Evolutionary conservation across 2,888 invertebrate genomes (phyloP).

Genomic region (Polyploca ridens): DNA sequence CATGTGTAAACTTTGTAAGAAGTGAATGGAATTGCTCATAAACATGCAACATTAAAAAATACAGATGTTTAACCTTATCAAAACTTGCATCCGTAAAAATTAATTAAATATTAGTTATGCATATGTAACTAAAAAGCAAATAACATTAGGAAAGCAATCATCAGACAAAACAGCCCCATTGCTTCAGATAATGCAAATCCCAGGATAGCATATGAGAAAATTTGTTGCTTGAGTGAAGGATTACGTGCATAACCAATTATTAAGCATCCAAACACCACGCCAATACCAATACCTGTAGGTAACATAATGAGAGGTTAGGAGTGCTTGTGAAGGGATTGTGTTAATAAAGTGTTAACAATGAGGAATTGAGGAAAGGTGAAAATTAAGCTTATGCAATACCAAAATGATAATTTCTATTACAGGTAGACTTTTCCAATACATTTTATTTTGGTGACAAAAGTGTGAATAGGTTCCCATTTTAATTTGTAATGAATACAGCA

Average conservation of each 20-base stretch:
- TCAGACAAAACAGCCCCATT: conserved; percentile 99
- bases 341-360: neutral
- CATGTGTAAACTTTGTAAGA: conserved; percentile 27
- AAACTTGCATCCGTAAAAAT: conserved; percentile 31
- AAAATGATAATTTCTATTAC: too few species aligned
- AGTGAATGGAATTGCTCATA: conserved; percentile 36
- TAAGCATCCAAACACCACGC: conserved; percentile 97
- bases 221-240: conserved; percentile 98
- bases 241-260: conserved; percentile 98
- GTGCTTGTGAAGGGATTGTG: conserved; percentile 2
- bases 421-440: neutral
- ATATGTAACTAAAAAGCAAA: conserved; percentile 92
- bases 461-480: neutral
- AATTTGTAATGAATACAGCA: conserved; percentile 13
- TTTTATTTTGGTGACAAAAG: neutral
- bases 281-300: conserved; percentile 96
- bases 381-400: neutral
- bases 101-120: conserved; percentile 25
- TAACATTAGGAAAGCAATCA: conserved; percentile 98
- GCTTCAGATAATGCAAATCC: conserved; percentile 99
- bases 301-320: conserved; percentile 37
- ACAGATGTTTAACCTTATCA: conserved; percentile 59
- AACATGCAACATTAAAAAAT: conserved; percentile 45
- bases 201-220: conserved; percentile 98
- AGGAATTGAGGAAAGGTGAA: neutral